Base-by-base conservation (phyloP, 2,113 vertebrate species). In the Proterorhinus semilunaris region DNA sequence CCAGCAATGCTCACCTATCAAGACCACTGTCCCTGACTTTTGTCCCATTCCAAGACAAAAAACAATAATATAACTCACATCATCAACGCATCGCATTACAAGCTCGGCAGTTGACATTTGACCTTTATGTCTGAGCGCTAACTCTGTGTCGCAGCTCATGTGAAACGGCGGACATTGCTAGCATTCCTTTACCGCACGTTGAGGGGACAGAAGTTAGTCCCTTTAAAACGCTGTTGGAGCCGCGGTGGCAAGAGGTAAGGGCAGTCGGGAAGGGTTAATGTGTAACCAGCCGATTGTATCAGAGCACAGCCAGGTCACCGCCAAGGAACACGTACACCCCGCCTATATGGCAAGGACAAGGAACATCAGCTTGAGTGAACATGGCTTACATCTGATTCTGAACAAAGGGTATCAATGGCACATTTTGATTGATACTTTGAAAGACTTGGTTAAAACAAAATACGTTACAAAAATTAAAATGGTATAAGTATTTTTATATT, bases 281-380 rank as follows among this genome's bases (percentile, higher is more conserved):
- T 90, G 91, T 92, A 92, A 93, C 92, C 82, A 86, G 76, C 83
- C 86, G 91, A 85, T 91, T 90, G 74, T 90, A 89, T 89, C 83
- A 79, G 73, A 61, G 58, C 42, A 44, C 58, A 13, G 55, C 55
- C 27, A 10, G 53, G 54, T 57, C 55, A 58, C 27, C 11, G 13
- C 21, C 7, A n/a, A 12, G 4, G 75, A 87, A 79, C 27, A 36
- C 79, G 84, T 74, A 89, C 79, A 85, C 83, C 81, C 53, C 17
- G 27, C 27, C 27, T 36, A 36, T 36, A 36, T 5, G 27, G 27
- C 27, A 36, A 36, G 27, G 27, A 36, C 27, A 36, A 36, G 27
- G 27, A 36, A 36, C 27, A 36, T 36, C 27, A 36, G 27, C 27
- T 36, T 36, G 27, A 36, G 27, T 36, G 27, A 36, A 36, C 27